These are phyloP conservation scores for Enteromius radiatus DNA, from an alignment of 2,797 vertebrate species.

Conservation along the genomic window DNA sequence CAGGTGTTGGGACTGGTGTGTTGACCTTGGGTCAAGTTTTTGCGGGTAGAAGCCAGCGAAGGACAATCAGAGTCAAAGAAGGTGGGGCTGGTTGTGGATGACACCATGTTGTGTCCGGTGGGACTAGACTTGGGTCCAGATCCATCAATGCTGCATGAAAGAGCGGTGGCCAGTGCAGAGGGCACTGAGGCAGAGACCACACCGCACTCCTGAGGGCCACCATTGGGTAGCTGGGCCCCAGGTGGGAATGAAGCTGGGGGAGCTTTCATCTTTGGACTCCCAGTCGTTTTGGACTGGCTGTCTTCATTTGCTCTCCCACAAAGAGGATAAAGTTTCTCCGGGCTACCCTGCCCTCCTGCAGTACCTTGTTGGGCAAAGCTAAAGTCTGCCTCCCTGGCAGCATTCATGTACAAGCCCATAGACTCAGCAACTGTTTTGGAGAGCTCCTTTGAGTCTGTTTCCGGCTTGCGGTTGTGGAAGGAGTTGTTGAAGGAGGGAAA, in stretches of 20 bases:
- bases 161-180: conserved; percentile 83
- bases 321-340: conserved; percentile 86
- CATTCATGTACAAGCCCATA: conserved; percentile 99
- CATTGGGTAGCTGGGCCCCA: conserved; percentile 71
- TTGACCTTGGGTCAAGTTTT: conserved; percentile 83
- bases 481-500: conserved; percentile 84
- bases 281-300: conserved; percentile 68
- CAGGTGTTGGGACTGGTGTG: conserved; percentile 87
- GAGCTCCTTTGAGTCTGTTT: conserved; percentile 96
- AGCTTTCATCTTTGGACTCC: conserved; percentile 79
- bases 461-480: conserved; percentile 83
- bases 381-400: conserved; percentile 91
- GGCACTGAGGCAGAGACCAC: conserved; percentile 80
- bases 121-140: conserved; percentile 91
- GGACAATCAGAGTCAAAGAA: conserved; percentile 85
- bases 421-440: conserved; percentile 96
- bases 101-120: conserved; percentile 89
- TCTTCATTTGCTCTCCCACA: conserved; percentile 86
- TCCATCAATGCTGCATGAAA: conserved; percentile 86
- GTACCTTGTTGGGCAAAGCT: conserved; percentile 86
- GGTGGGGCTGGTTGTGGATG: conserved; percentile 88
- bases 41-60: conserved; percentile 82
- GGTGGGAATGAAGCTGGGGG: conserved; percentile 75
- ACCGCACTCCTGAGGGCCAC: conserved; percentile 78
- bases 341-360: conserved; percentile 76